A percentile compares a stretch with the other conserved stretches of the same genome.
phyloP scores from a whole-genome alignment of 2,797 vertebrate species.

The Myotis pilosus region DNA sequence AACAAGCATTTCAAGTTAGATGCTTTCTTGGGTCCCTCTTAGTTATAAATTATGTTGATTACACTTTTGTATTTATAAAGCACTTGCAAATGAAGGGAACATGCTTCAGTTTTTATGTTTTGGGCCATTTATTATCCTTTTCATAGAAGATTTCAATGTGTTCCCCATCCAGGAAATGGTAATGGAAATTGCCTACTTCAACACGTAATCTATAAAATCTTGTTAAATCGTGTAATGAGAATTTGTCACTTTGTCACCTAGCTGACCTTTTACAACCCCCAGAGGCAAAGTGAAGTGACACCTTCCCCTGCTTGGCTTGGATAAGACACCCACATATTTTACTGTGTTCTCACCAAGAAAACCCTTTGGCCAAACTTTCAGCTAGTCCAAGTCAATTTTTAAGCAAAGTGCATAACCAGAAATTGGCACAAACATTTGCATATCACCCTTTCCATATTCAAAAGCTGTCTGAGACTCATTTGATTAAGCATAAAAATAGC shows the following conservation, averaged over 20 bases:
- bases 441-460: conserved; percentile 75
- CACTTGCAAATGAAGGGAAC: conserved; percentile 31
- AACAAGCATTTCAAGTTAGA: conserved; percentile 1
- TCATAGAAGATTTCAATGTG: conserved; percentile 54
- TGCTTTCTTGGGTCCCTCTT: background rate
- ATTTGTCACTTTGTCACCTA: conserved; percentile 71
- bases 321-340: conserved; percentile 29
- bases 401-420: conserved; percentile 70
- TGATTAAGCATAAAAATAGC: conserved; percentile 77
- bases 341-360: conserved; percentile 52
- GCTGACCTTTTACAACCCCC: conserved; percentile 62
- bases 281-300: conserved; percentile 30
- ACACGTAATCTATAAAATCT: conserved; percentile 60
- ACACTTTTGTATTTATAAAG: conserved; percentile 1
- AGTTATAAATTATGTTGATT: conserved; percentile 14
- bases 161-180: conserved; percentile 52
- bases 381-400: conserved; percentile 61
- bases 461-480: conserved; percentile 71
- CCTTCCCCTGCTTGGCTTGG: background rate
- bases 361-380: conserved; percentile 20
- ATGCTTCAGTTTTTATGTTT: conserved; percentile 55
- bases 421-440: conserved; percentile 68
- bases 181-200: conserved; percentile 60
- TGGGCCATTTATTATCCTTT: conserved; percentile 54
- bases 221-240: conserved; percentile 53